A percentile compares a stretch with the other conserved stretches of the same genome.
These are phyloP conservation scores for Premnoplex brunnescens DNA, from an alignment of 2,797 vertebrate genomes.

Conservation along the genomic window DNA sequence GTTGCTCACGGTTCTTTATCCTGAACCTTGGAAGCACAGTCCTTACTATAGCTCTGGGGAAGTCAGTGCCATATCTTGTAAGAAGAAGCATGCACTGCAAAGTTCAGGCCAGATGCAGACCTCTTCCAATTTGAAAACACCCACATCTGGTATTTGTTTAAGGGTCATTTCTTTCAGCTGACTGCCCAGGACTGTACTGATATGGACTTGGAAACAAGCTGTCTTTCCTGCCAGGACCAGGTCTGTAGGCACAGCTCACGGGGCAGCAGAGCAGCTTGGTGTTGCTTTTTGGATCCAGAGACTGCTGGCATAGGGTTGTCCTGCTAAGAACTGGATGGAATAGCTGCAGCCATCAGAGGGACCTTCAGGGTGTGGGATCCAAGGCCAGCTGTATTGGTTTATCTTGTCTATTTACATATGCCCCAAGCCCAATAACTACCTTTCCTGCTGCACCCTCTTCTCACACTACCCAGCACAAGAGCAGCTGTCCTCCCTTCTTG, in stretches of 20 bases:
- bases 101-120: neutral
- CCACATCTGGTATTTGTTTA: neutral
- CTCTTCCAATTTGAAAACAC: neutral
- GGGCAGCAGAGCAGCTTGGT: neutral
- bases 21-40: accelerated
- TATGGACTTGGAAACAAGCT: neutral
- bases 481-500: neutral
- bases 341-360: neutral
- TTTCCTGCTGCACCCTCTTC: neutral
- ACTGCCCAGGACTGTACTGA: neutral
- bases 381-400: neutral
- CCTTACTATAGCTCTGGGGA: neutral
- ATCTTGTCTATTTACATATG: neutral
- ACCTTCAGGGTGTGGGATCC: neutral
- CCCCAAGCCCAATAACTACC: neutral
- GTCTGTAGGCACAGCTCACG: neutral
- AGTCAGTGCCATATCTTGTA: neutral
- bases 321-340: neutral
- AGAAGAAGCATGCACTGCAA: neutral
- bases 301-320: neutral
- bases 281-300: neutral
- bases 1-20: neutral
- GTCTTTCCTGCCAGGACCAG: neutral
- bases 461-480: neutral
- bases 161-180: neutral